Percentiles rank a stretch among this genome's conserved stretches.
Conservation (phyloP, 2,888 invertebrate genomes). For the Emesis furor region DNA sequence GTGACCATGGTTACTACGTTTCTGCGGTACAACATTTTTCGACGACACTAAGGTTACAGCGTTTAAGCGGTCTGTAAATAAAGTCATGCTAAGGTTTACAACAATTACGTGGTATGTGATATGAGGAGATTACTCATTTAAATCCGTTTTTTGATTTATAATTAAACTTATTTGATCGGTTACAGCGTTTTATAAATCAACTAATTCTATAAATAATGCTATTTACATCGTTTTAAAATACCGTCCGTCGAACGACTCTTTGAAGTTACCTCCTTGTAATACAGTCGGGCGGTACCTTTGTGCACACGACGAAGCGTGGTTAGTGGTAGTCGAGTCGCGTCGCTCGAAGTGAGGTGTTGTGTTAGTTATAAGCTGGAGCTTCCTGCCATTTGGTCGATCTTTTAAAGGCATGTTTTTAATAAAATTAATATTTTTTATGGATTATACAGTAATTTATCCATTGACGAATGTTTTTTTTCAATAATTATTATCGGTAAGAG, state of each 20-base stretch:
- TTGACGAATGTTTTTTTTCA: neutral
- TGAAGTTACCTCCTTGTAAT: neutral
- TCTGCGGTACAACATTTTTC: neutral
- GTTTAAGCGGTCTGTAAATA: constrained; percentile 18
- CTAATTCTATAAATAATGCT: neutral
- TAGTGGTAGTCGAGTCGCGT: neutral
- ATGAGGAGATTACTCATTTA: neutral
- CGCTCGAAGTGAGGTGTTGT: constrained; percentile 4
- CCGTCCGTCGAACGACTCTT: neutral
- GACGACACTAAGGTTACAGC: constrained; percentile 16
- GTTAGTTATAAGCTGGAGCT: neutral
- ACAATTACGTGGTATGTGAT: neutral
- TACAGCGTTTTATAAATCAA: neutral
- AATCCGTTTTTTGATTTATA: neutral
- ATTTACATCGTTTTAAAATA: neutral
- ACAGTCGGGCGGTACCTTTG: neutral
- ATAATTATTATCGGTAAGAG: too few species aligned
- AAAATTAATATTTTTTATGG: neutral
- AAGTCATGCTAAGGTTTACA: neutral
- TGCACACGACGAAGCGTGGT: neutral
- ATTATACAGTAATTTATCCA: neutral
- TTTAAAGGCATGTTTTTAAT: neutral
- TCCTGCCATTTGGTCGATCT: neutral
- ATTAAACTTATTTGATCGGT: constrained; percentile 7
- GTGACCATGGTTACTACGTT: constrained; percentile 23